Evolutionary conservation across 2,797 vertebrate genomes (phyloP).

Genomic region (Numenius phaeopus): DNA sequence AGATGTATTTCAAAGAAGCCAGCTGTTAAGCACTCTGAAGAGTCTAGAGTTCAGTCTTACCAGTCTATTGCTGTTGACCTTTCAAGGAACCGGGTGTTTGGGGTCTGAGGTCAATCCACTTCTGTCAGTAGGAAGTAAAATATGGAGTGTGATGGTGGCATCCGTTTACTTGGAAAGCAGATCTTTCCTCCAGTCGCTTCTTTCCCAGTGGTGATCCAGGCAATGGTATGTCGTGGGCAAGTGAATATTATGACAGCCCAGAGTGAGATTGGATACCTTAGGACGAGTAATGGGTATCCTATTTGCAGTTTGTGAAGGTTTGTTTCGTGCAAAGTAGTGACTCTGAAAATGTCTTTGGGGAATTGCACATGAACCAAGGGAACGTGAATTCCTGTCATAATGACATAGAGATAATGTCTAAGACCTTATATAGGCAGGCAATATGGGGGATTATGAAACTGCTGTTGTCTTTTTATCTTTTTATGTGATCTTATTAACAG

Average conservation of each 20-base stretch:
- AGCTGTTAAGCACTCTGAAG: not conserved
- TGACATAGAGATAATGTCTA: not conserved
- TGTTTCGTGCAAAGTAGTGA: not conserved
- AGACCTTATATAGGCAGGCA: not conserved
- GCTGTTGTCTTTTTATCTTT: not conserved
- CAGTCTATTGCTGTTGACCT: not conserved
- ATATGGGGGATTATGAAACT: not conserved
- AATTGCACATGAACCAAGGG: not conserved
- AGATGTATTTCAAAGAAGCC: constrained; percentile 1
- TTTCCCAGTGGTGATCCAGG: not conserved
- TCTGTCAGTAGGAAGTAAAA: not conserved
- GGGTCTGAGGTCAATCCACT: not conserved
- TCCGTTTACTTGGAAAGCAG: not conserved
- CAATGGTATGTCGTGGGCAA: not conserved
- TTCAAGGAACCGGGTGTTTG: not conserved
- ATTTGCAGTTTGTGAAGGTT: not conserved
- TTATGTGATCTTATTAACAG: not conserved
- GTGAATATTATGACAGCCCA: not conserved
- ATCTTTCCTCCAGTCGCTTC: not conserved
- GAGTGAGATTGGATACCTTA: not conserved
- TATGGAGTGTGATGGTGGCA: not conserved
- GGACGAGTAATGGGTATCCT: not conserved
- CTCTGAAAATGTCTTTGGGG: not conserved
- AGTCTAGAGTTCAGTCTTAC: not conserved
- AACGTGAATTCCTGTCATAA: not conserved